Conservation (phyloP, 2,888 invertebrate species). For the Meghimatium bilineatum region DNA sequence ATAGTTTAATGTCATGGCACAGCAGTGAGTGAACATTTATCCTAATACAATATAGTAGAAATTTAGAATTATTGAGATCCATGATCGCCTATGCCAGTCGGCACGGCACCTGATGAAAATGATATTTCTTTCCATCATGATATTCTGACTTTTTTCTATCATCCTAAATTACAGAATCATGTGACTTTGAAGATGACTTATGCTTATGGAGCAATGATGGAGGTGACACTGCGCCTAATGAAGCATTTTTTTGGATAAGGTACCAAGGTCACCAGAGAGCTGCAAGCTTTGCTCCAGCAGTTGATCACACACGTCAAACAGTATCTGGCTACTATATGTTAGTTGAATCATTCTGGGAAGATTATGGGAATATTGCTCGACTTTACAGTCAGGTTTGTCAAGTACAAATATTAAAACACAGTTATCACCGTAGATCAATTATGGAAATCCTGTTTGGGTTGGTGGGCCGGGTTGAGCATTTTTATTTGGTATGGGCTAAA, state of each 20-base stretch:
- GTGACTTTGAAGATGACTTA: constrained; percentile 11
- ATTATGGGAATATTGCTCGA: neutral
- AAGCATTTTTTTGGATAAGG: constrained; percentile 13
- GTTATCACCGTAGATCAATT: too few relatives aligned
- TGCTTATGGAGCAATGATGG: constrained; percentile 2
- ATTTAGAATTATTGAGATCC: too few relatives aligned
- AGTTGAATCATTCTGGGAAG: neutral
- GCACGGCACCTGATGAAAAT: too few relatives aligned
- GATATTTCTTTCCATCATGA: neutral
- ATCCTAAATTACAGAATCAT: constrained; percentile 10
- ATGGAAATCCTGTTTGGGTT: too few relatives aligned
- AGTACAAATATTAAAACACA: neutral
- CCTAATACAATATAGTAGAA: too few relatives aligned
- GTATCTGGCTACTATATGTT: constrained; percentile 27
- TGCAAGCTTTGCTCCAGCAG: neutral
- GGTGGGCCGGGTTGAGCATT: too few relatives aligned
- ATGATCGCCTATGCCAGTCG: too few relatives aligned
- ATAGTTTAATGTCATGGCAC: too few relatives aligned
- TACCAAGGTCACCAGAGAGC: neutral
- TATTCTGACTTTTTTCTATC: neutral
- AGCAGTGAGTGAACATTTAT: too few relatives aligned
- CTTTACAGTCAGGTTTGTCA: constrained; percentile 41
- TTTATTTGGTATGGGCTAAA: too few relatives aligned
- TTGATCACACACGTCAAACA: constrained; percentile 13
- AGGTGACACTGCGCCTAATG: neutral